A percentile compares a stretch with the other conserved stretches of the same genome.
Evolutionary conservation across 2,797 vertebrate species (phyloP).

Genomic region (Cottoperca gobio): DNA sequence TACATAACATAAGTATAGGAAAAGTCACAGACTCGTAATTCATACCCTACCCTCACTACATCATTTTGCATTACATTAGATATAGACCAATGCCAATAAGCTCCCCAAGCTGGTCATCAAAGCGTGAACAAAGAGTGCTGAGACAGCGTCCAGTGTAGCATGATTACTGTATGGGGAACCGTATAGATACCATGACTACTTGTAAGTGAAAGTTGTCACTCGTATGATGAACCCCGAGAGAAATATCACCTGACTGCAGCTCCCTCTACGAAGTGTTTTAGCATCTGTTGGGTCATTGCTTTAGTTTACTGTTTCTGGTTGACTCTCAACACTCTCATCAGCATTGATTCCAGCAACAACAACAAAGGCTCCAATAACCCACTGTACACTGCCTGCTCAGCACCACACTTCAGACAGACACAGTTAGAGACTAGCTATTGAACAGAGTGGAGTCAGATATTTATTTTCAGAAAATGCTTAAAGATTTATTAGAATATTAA

Average conservation of each 20-base stretch:
- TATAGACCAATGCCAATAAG: slow-evolving; percentile 2
- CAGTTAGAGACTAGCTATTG: too few species aligned
- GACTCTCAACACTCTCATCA: background rate
- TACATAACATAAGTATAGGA: too few species aligned
- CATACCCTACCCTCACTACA: slow-evolving; percentile 4
- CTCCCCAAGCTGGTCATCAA: background rate
- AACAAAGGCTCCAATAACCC: background rate
- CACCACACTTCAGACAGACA: too few species aligned
- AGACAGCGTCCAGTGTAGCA: background rate
- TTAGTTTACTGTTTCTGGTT: background rate
- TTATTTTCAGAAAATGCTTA: too few species aligned
- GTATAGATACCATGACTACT: background rate
- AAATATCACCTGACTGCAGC: background rate
- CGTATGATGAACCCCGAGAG: background rate
- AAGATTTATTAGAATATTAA: too few species aligned
- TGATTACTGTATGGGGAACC: background rate
- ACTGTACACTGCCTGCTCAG: background rate
- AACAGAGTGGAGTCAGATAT: too few species aligned
- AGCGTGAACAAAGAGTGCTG: background rate
- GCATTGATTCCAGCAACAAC: background rate
- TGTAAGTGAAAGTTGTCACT: background rate
- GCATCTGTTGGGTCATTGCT: background rate
- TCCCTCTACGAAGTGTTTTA: background rate
- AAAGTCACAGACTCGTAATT: background rate
- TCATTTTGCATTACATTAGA: slow-evolving; percentile 19